A percentile compares a stretch with the other conserved stretches of the same genome.
Conservation (phyloP, 2,888 invertebrate genomes). For the Eupithecia vulgata region DNA sequence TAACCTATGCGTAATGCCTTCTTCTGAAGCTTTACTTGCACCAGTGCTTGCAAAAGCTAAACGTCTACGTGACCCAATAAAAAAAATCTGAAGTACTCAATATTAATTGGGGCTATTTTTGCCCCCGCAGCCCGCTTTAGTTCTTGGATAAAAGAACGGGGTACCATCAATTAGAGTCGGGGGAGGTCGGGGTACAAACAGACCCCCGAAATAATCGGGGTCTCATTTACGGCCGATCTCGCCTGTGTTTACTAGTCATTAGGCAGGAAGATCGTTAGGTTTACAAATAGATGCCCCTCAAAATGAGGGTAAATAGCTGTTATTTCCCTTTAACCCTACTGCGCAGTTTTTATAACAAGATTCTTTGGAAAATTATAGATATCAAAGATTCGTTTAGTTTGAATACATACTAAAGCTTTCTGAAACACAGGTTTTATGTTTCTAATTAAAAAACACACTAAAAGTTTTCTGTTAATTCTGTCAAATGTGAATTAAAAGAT, state of each 20-base stretch:
- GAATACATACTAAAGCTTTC: not conserved
- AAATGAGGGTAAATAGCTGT: constrained; percentile 17
- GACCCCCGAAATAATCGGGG: constrained; percentile 68
- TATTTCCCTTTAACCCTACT: not conserved
- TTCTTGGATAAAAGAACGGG: constrained; percentile 54
- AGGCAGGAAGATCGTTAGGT: constrained; percentile 61
- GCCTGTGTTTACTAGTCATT: constrained; percentile 76
- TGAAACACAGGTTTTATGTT: not conserved
- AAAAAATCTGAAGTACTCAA: not conserved
- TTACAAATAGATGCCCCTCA: constrained; percentile 38
- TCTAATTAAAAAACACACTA: not conserved
- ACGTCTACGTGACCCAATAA: not conserved
- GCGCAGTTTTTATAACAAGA: not conserved
- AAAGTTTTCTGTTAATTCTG: not conserved
- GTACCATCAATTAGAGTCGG: constrained; percentile 72
- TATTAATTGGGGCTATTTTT: not conserved
- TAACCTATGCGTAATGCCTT: not conserved
- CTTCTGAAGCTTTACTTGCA: not conserved
- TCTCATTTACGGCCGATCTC: constrained; percentile 63
- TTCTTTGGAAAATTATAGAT: not conserved
- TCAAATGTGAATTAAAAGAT: not conserved
- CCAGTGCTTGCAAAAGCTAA: not conserved
- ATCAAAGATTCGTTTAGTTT: not conserved
- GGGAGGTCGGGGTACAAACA: constrained; percentile 66
- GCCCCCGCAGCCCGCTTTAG: constrained; percentile 5